Conservation (phyloP, 1,140 invertebrate species). For the Penaeus chinensis region DNA sequence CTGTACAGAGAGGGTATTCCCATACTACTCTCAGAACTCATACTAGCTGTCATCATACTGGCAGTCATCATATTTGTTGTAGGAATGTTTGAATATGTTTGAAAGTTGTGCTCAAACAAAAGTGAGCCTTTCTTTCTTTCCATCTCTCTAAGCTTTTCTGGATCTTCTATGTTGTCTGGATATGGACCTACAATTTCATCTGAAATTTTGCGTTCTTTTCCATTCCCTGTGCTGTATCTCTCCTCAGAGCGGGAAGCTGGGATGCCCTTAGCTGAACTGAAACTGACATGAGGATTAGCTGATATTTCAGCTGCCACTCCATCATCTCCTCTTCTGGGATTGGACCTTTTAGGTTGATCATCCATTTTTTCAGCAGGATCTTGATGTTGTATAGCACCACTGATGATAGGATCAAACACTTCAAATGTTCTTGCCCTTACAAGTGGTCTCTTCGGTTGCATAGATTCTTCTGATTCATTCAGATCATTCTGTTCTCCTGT, state of each 20-base stretch:
- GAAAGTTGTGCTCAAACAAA: constrained; percentile 59
- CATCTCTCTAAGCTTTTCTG: constrained; percentile 51
- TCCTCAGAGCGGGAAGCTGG: constrained; percentile 13
- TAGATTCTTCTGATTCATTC: neutral
- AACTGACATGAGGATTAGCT: neutral
- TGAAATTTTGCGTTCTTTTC: constrained; percentile 40
- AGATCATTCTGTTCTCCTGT: neutral
- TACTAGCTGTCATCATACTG: constrained; percentile 58
- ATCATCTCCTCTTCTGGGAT: neutral
- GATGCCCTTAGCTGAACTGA: constrained; percentile 10
- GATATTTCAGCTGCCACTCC: neutral
- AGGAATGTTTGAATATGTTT: constrained; percentile 60
- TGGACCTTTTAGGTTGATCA: too few species aligned
- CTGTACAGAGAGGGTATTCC: constrained; percentile 52
- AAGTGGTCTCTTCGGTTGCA: constrained; percentile 41
- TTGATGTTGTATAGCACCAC: constrained; percentile 1
- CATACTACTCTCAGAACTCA: constrained; percentile 58
- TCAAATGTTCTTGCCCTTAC: constrained; percentile 59
- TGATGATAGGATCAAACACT: constrained; percentile 34
- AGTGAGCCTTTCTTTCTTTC: constrained; percentile 61
- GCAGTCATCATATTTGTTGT: constrained; percentile 60
- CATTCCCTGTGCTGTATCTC: constrained; percentile 8
- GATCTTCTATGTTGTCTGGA: constrained; percentile 45
- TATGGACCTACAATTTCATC: constrained; percentile 36
- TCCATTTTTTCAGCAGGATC: too few species aligned